phyloP scores from a whole-genome alignment of 2,888 invertebrate species.

The Drosophila ustulata region DNA sequence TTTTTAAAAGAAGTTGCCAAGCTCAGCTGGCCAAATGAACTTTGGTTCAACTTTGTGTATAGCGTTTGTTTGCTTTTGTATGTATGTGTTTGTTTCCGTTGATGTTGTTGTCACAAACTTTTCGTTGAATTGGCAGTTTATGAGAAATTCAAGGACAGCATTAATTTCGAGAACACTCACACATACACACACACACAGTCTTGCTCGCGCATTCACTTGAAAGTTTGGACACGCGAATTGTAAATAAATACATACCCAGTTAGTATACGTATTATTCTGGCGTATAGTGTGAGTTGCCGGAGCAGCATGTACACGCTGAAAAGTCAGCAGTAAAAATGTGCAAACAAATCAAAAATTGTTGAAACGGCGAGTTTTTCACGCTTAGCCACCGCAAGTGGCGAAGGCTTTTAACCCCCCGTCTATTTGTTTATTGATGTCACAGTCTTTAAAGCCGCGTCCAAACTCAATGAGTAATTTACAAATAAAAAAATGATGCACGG shows the following conservation, averaged over 20 bases:
- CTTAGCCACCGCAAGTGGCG: slow-evolving; percentile 10
- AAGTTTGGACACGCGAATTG: slow-evolving; percentile 47
- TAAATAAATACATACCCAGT: slow-evolving; percentile 24
- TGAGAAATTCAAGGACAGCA: slow-evolving; percentile 76
- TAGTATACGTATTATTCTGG: slow-evolving; percentile 9
- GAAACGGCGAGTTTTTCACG: slow-evolving; percentile 28
- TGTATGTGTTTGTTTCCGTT: slow-evolving; percentile 4
- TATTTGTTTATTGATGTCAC: slow-evolving; percentile 13
- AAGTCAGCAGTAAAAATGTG: slow-evolving; percentile 55
- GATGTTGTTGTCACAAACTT: slow-evolving; percentile 46
- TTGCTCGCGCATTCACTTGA: slow-evolving; percentile 36
- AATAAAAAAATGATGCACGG: slow-evolving; percentile 1
- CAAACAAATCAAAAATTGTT: slow-evolving; percentile 65
- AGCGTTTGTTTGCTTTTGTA: slow-evolving; percentile 10
- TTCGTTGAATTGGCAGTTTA: slow-evolving; percentile 77
- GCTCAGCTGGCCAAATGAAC: slow-evolving; percentile 50
- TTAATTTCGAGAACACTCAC: slow-evolving; percentile 62
- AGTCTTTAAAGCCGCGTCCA: neutral
- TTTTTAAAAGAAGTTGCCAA: slow-evolving; percentile 65
- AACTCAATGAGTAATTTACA: slow-evolving; percentile 4
- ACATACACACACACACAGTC: slow-evolving; percentile 3
- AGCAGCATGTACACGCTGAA: slow-evolving; percentile 32
- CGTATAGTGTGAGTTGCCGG: slow-evolving; percentile 5
- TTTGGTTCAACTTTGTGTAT: slow-evolving; percentile 60
- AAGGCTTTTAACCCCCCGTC: slow-evolving; percentile 4